These are phyloP conservation scores for Coleophora deauratella DNA, from an alignment of 2,888 invertebrate genomes.

Conservation along the genomic window DNA sequence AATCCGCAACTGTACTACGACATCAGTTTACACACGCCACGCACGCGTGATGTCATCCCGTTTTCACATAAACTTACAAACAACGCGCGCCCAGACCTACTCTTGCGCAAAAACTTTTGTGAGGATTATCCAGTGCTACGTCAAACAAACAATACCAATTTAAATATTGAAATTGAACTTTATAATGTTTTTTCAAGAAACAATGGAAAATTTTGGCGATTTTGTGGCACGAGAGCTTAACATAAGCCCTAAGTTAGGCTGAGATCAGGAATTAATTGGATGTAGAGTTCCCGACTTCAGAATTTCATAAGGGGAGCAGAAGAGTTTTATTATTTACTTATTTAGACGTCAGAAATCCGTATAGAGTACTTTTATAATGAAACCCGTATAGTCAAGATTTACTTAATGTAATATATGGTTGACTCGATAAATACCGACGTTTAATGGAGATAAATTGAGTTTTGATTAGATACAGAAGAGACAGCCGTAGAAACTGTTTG, in stretches of 20 bases:
- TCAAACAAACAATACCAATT: slow-evolving; percentile 43
- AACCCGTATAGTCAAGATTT: slow-evolving; percentile 36
- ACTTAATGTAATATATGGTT: slow-evolving; percentile 42
- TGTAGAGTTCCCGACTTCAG: no score
- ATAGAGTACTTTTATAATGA: no score
- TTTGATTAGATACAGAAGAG: slow-evolving; percentile 34
- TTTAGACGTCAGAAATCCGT: no score
- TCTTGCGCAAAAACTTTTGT: slow-evolving; percentile 36
- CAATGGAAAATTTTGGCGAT: no score
- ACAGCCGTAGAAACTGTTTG: background rate
- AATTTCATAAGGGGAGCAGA: no score
- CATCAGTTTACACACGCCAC: slow-evolving; percentile 7
- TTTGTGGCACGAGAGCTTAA: no score
- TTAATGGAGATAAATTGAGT: slow-evolving; percentile 58
- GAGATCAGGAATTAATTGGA: no score
- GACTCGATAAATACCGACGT: slow-evolving; percentile 26
- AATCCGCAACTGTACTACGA: slow-evolving; percentile 6
- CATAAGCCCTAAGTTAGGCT: no score
- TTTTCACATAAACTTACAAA: slow-evolving; percentile 53
- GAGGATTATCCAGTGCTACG: slow-evolving; percentile 43
- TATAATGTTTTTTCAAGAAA: slow-evolving; percentile 3
- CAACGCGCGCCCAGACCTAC: slow-evolving; percentile 35
- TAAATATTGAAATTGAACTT: slow-evolving; percentile 20
- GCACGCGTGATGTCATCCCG: slow-evolving; percentile 43
- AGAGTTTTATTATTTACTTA: no score